A percentile compares a stretch with the other conserved stretches of the same genome.
These are phyloP conservation scores for Caenorhabditis imperialis DNA, from an alignment of 2,888 invertebrate species.

Conservation along the genomic window DNA sequence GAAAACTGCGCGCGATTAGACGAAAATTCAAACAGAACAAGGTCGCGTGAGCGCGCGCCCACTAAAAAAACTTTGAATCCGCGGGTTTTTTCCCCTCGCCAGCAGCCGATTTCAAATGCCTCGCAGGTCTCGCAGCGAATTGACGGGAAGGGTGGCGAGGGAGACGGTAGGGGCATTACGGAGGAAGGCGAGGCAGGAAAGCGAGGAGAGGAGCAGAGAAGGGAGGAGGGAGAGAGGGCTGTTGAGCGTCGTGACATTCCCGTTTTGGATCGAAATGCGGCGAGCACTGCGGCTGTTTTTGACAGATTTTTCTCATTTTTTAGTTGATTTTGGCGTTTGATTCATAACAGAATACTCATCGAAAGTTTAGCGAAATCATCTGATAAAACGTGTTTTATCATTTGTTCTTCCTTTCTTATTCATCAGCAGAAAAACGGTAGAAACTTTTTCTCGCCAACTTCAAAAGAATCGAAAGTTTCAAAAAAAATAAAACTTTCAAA, in stretches of 20 bases:
- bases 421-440: too few species aligned
- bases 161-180: slow-evolving; percentile 10
- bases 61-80: slow-evolving; percentile 51
- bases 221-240: background rate
- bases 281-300: background rate
- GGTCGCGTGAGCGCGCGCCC: slow-evolving; percentile 1
- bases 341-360: background rate
- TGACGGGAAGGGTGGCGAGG: background rate
- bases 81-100: slow-evolving; percentile 27
- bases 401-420: background rate
- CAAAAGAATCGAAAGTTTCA: background rate
- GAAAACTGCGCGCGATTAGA: background rate
- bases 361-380: background rate
- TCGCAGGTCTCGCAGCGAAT: slow-evolving; percentile 44
- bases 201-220: slow-evolving; percentile 2
- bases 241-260: slow-evolving; percentile 42
- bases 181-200: slow-evolving; percentile 10
- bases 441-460: slow-evolving; percentile 11
- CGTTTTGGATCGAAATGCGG: slow-evolving; percentile 18
- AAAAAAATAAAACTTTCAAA: too few species aligned
- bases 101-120: slow-evolving; percentile 41
- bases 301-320: background rate
- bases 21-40: slow-evolving; percentile 7
- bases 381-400: slow-evolving; percentile 15
- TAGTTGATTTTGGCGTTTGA: too few species aligned